Evolutionary conservation across 2,113 vertebrate genomes (phyloP).

Genomic region (Eubucco bourcierii): DNA sequence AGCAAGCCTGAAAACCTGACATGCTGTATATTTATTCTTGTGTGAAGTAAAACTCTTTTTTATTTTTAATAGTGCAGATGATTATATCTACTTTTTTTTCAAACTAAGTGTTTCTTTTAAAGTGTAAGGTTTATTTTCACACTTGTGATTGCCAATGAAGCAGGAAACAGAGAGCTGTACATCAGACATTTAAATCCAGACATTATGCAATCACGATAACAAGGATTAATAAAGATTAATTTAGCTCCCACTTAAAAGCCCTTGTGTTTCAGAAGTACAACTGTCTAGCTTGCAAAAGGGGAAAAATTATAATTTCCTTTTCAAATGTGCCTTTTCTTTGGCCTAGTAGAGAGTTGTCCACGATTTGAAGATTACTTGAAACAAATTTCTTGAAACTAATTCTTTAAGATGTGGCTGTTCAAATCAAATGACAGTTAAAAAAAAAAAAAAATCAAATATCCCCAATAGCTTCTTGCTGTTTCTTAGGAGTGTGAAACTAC

Average conservation of each 20-base stretch:
- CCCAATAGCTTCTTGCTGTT: neutral
- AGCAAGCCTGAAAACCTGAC: constrained; percentile 68
- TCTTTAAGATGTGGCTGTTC: neutral
- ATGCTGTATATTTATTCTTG: constrained; percentile 72
- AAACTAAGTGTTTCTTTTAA: constrained; percentile 68
- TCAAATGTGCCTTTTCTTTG: constrained; percentile 24
- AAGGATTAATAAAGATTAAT: constrained; percentile 81
- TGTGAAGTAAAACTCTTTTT: constrained; percentile 51
- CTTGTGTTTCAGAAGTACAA: constrained; percentile 28
- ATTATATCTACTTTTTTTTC: constrained; percentile 65
- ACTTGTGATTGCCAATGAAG: constrained; percentile 77
- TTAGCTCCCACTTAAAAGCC: constrained; percentile 66
- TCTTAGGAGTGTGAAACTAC: neutral
- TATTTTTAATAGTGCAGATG: constrained; percentile 25
- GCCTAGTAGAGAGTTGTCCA: neutral
- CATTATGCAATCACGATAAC: constrained; percentile 75
- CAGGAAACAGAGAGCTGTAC: constrained; percentile 57
- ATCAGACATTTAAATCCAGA: constrained; percentile 72
- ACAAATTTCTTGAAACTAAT: neutral
- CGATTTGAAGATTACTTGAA: neutral
- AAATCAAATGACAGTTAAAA: neutral
- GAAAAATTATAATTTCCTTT: constrained; percentile 56
- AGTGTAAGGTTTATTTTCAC: constrained; percentile 81
- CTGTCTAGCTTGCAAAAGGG: neutral
- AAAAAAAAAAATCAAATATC: neutral